Evolutionary conservation across 2,113 vertebrate species (phyloP), one percentile per base, ranked within the genome.

Genomic region (Coptodon rendalli): DNA sequence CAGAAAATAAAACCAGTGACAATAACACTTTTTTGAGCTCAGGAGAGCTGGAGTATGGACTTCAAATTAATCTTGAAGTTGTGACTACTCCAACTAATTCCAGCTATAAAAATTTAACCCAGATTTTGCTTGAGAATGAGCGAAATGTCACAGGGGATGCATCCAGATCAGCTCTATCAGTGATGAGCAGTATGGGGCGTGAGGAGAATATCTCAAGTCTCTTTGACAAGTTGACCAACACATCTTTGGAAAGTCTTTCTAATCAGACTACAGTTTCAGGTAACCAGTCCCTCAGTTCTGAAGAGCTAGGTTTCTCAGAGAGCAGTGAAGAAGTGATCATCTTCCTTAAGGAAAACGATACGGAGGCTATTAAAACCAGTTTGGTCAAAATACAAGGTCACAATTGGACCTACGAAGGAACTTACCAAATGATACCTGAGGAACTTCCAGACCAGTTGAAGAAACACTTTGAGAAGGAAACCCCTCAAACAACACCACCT

Each of bases 321-420:
- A 90, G 82, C 48, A 82, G 5, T 19, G 94, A 96, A 71, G 94
- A 97, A 59, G 85, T 97, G 6, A 19, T 94, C 6, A 97, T 97
- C 82, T 96, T 95, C 82, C 88, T 97, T 22, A 92, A 93, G 59
- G 91, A 93, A 61, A 95, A 95, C 76, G 87, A 54, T 4, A 93
- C 90, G 3, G 66, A 95, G 24, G 92, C 68, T 14, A 96, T 97
- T 29, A 91, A 94, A 91, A 96, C 94, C 19, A 95, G 83, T 24
- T 84, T 93, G 3, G 40, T 97, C 19, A 91, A 95, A 81, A 86
- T 54, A 11, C 80, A 90, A 27, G 83, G 40, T 19, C 61, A 94
- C 38, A 93, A 96, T 89, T 97, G 96, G 96, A 93, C 93, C 17
- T 97, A 97, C 7, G 89, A 96, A 1, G 94, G 82, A 71, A 94